Base-by-base conservation (phyloP, 2,797 vertebrate species). In the Sebastes variabilis region DNA sequence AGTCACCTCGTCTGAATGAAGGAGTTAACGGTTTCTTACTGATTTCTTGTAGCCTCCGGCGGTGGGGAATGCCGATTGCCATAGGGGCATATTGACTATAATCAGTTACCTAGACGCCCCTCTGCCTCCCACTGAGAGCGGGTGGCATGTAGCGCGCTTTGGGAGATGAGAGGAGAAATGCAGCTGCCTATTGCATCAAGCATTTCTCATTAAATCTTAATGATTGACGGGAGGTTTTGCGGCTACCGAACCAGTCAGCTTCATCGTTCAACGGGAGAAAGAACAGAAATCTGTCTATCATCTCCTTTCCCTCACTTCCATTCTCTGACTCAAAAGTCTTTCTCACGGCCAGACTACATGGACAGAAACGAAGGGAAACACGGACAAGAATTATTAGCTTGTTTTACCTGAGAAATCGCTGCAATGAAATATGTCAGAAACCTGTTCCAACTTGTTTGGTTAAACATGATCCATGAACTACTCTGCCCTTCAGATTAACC, bases 21-120 rank as follows among this genome's bases (percentile, higher is more conserved):
- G 42, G 78, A 80, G 81, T 83, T 65, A 77, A 85, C 65, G 64
- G 62, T 64, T 82, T 79, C 70, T 68, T 60, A 65, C 34, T 83
- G 75, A 77, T 80, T 90, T 82, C 34, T 73, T 65, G 70, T 90
- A 71, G 88, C 89, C 85, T 73, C 58, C 56, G 84, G 91, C 76
- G 54, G 68, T 77, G 87, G 80, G 87, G 83, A 93, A 87, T 90
- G 80, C 81, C 77, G 69, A 86, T 78, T 84, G 76, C 67, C 82
- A 93, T 91, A 86, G 86, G 89, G 91, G 89, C 80, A 89, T 75
- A 86, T 79, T 92, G 82, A 93, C 72, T 81, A 67, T 80, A 80
- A 92, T 93, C 89, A 88, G 24, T 70, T 78, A 72, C 78, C 54
- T 61, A 20, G 30, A 42, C 38, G 12, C 66, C 76, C 38, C 24